phyloP scores from a whole-genome alignment of 2,888 invertebrate genomes.

The Dromius quadrimaculatus region DNA sequence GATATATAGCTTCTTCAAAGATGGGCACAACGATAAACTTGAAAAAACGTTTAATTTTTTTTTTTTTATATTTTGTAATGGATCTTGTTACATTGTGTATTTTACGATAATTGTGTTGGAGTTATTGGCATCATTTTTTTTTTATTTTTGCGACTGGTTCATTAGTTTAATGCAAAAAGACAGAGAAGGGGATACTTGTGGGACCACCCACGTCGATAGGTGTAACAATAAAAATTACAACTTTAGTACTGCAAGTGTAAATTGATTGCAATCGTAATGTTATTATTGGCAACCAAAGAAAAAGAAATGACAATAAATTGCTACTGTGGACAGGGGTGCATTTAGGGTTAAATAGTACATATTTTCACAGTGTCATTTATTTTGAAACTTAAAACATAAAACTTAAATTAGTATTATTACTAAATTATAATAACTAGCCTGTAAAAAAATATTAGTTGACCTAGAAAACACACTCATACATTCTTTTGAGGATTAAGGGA shows the following conservation, averaged over 20 bases:
- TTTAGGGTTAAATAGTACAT: background rate
- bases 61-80: too few relatives aligned
- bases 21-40: too few relatives aligned
- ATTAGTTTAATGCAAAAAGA: conserved; percentile 6
- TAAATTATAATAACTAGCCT: conserved; percentile 25
- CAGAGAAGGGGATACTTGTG: background rate
- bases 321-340: background rate
- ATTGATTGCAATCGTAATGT: conserved; percentile 24
- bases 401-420: conserved; percentile 38
- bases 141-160: background rate
- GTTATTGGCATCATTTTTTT: conserved; percentile 6
- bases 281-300: conserved; percentile 23
- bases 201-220: conserved; percentile 13
- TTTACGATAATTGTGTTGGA: background rate
- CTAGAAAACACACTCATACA: conserved; percentile 13
- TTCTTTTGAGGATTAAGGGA: background rate
- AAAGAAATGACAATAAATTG: conserved; percentile 21
- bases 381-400: conserved; percentile 29
- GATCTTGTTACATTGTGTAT: too few relatives aligned
- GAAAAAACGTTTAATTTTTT: too few relatives aligned
- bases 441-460: conserved; percentile 26
- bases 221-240: conserved; percentile 1
- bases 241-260: background rate
- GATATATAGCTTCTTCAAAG: too few relatives aligned
- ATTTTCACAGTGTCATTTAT: background rate